These are phyloP conservation scores for Cataglyphis albicans DNA, from an alignment of 2,888 invertebrate genomes.

Conservation along the genomic window DNA sequence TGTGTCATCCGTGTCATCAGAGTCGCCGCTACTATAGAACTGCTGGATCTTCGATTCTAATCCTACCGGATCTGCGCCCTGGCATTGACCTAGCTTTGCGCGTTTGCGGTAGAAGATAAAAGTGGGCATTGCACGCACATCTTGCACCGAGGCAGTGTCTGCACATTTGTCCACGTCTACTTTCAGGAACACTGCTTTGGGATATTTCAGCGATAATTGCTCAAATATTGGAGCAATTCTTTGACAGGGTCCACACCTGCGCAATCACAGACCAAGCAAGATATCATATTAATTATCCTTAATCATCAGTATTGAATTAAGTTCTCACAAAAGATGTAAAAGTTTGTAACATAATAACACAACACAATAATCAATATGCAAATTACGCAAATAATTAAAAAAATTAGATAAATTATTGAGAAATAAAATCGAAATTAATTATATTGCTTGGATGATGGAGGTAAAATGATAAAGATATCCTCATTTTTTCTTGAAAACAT, in stretches of 20 bases:
- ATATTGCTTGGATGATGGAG: neutral
- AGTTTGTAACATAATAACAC: neutral
- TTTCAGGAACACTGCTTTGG: constrained; percentile 95
- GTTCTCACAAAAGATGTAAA: neutral
- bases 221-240: constrained; percentile 97
- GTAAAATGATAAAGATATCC: neutral
- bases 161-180: constrained; percentile 98
- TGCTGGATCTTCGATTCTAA: constrained; percentile 96
- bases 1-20: constrained; percentile 89
- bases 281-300: neutral
- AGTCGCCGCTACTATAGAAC: constrained; percentile 91
- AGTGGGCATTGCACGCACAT: constrained; percentile 98
- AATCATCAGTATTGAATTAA: neutral
- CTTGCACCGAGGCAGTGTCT: constrained; percentile 94
- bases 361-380: neutral
- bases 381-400: neutral
- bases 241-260: constrained; percentile 98
- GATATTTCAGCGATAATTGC: constrained; percentile 94
- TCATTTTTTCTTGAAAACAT: neutral
- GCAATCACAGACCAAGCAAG: neutral
- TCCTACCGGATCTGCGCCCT: constrained; percentile 94
- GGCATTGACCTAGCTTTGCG: constrained; percentile 94
- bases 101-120: constrained; percentile 97
- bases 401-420: neutral
- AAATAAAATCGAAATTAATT: neutral